phyloP scores from a whole-genome alignment of 2,113 vertebrate genomes.

The Cathartes aura region DNA sequence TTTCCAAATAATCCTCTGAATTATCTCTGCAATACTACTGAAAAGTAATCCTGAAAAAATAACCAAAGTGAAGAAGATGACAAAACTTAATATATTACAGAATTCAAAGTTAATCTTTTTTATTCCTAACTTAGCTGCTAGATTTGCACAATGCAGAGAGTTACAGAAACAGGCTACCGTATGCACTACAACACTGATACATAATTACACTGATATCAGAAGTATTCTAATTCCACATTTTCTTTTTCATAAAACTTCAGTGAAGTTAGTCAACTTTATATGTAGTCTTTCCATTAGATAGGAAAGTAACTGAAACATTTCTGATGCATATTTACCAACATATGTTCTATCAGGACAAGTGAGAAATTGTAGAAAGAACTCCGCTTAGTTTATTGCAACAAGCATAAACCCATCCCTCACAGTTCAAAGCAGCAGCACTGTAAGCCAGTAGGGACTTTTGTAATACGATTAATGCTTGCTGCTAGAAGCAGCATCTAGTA shows the following conservation, averaged over 20 bases:
- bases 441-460: not conserved
- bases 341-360: not conserved
- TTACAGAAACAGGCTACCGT: not conserved
- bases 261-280: not conserved
- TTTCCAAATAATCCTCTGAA: not conserved
- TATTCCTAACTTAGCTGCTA: not conserved
- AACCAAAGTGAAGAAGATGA: not conserved
- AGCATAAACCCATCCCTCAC: not conserved
- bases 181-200: not conserved
- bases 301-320: not conserved
- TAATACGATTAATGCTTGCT: not conserved
- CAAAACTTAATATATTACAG: not conserved
- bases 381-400: not conserved
- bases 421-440: not conserved
- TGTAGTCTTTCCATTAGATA: not conserved
- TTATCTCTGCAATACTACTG: not conserved
- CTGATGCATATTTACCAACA: not conserved
- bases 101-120: not conserved
- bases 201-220: not conserved
- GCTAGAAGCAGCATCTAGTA: not conserved
- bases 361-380: not conserved
- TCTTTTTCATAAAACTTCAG: not conserved
- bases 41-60: not conserved
- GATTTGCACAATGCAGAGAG: not conserved
- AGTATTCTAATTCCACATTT: not conserved